Evolutionary conservation across 2,797 vertebrate genomes (phyloP), one percentile per base, ranked within the genome.

Genomic region (Brachyrhaphis roseni): DNA sequence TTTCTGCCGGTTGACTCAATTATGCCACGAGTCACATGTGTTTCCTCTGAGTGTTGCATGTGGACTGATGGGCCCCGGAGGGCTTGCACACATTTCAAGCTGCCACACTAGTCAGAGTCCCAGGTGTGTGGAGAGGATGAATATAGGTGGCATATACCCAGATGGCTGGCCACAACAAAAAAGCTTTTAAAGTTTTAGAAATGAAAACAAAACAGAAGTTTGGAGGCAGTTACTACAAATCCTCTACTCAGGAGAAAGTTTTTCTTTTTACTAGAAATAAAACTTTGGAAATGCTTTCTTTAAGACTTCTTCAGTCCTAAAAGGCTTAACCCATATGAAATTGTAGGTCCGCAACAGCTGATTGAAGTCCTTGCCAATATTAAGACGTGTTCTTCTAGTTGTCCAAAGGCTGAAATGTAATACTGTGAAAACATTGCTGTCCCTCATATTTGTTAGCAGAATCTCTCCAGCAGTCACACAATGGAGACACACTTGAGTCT

Each of bases 391-490:
- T 89, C 72, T 78, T 86, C 62, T 72, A 82, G 86, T 84, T 84
- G 90, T 90, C 91, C 89, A 88, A 86, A 82, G 92, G 91, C 92
- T 95, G 88, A 88, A 87, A 87, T 86, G 46, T 93, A 95, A 94
- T 88, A 83, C 93, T 92, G n/a, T 64, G 83, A 92, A 87, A 95
- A 94, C 92, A 94, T 84, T 78, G 70, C 81, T 86, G 87, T 90
- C 86, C 81, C 36, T 86, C 77, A 78, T 94, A 87, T 88, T 79
- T 94, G 87, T 88, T 78, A 84, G 84, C 82, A 66, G 51, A 85
- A 92, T 90, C 86, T 89, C 55, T 41, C 28, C 78, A 85, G 83
- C 68, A 84, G 84, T 80, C 64, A 83, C 43, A 80, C 80, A 72
- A 57, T 74, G 75, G 82, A 71, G 72, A 88, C 0, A 57, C 76